phyloP scores from a whole-genome alignment of 2,888 invertebrate genomes.

The Neocrepidodera transversa region DNA sequence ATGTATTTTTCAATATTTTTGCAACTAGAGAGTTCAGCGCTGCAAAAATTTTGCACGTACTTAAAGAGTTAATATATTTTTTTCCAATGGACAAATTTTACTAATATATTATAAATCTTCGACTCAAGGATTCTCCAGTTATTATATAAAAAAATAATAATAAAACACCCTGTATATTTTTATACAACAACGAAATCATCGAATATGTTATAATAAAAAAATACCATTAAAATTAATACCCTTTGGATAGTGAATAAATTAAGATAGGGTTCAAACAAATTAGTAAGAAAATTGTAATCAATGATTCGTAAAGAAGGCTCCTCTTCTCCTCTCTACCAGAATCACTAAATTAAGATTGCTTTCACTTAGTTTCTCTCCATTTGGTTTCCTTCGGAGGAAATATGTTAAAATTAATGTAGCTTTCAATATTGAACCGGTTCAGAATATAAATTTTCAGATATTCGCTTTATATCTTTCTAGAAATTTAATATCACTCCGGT shows the following conservation, averaged over 20 bases:
- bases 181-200: too few relatives aligned
- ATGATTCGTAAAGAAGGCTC: constrained; percentile 56
- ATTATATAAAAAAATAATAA: too few relatives aligned
- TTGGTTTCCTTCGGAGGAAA: constrained; percentile 53
- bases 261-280: constrained; percentile 53
- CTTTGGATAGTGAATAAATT: constrained; percentile 40
- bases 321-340: constrained; percentile 33
- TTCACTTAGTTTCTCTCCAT: constrained; percentile 52
- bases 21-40: too few relatives aligned
- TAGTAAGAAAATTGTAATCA: constrained; percentile 60
- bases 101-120: too few relatives aligned
- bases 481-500: constrained; percentile 47
- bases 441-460: constrained; percentile 52
- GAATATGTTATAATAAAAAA: too few relatives aligned
- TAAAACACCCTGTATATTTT: too few relatives aligned
- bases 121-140: too few relatives aligned
- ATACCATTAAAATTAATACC: neutral
- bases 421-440: constrained; percentile 54
- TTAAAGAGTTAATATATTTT: too few relatives aligned
- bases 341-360: constrained; percentile 55
- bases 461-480: constrained; percentile 48
- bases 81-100: too few relatives aligned
- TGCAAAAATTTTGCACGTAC: too few relatives aligned
- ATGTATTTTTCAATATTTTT: too few relatives aligned
- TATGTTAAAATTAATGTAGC: constrained; percentile 59